Evolutionary conservation across 2,888 invertebrate species (phyloP), one percentile per base, ranked within the genome.

Genomic region (Anticlea derivata): DNA sequence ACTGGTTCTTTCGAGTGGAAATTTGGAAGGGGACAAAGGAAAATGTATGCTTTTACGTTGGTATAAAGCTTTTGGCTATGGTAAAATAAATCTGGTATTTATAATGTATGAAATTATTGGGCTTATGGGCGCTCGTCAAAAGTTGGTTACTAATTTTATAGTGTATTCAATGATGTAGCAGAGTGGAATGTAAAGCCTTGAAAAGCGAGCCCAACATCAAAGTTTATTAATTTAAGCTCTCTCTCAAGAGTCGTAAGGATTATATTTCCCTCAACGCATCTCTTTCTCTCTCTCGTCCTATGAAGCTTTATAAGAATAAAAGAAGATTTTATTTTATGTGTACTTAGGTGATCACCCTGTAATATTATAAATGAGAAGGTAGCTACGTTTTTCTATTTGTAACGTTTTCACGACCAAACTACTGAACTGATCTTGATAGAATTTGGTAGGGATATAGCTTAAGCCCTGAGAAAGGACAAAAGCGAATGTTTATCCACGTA

Each of bases 31-130:
- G 45, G 51, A 50, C 56, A 37, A 55, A 60, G 63, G 58, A 73
- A 73, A 68, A 64, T 70, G 59, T 55, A 58, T 69, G 67, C 66
- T 77, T 72, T 65, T 58, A 12, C 40, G 39, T 51, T 45, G 34
- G 17, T 0, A 31, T 60, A 63, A 68, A 45, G 61, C 60, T 50
- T 50, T 47, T 37, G 23, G 38, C 8, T n/a, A 5, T n/a, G 12
- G 27, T 37, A 48, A 23, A 40, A 13, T 49, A 51, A 52, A 52
- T 4, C 35, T 57, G 35, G 54, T 59, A 46, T 40, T 49, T 24
- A 55, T 49, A 52, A 51, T 58, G 51, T 55, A 55, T 49, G 49
- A 47, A 49, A 49, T 57, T 58, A 61, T 54, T 55, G 49, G 43
- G 47, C 26, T 33, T 49, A 41, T 35, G 44, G 44, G 43, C 41